phyloP scores from a whole-genome alignment of 37 sponge, comb jelly and placozoan genomes.

The Amphimedon queenslandica region DNA sequence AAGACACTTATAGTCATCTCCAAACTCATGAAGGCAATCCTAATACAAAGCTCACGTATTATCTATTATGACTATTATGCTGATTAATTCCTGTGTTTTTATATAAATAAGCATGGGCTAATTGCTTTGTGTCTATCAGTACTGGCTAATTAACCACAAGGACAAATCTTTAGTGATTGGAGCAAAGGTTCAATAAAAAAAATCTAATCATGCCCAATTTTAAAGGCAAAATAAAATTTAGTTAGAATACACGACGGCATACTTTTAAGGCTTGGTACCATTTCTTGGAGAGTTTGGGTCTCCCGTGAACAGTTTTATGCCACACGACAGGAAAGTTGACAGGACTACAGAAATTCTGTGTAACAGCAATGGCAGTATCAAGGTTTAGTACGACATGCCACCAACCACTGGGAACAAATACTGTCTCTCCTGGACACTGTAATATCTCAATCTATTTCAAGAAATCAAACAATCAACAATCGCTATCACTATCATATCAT shows the following conservation, averaged over 20 bases:
- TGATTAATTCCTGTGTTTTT: too few species aligned
- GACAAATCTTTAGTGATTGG: too few species aligned
- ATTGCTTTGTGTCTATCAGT: too few species aligned
- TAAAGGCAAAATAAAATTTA: too few species aligned
- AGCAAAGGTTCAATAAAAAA: too few species aligned
- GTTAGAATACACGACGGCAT: neutral
- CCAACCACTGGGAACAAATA: slow-evolving; percentile 98
- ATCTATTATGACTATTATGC: too few species aligned
- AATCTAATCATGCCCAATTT: too few species aligned
- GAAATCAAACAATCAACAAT: neutral
- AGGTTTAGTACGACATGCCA: slow-evolving; percentile 99
- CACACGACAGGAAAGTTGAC: slow-evolving; percentile 90
- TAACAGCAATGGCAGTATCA: slow-evolving; percentile 87
- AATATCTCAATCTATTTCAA: slow-evolving; percentile 72
- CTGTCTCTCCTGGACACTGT: slow-evolving; percentile 92
- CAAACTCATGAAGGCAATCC: too few species aligned
- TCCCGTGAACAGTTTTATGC: slow-evolving; percentile 83
- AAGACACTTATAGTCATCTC: too few species aligned
- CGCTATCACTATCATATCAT: neutral
- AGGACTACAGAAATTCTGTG: slow-evolving; percentile 87
- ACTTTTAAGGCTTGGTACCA: slow-evolving; percentile 77
- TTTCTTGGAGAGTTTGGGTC: slow-evolving; percentile 94
- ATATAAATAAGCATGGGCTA: too few species aligned
- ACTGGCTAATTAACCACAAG: neutral
- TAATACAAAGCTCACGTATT: too few species aligned